Conservation (phyloP, 2,888 invertebrate species). For the Melinaea marsaeus region DNA sequence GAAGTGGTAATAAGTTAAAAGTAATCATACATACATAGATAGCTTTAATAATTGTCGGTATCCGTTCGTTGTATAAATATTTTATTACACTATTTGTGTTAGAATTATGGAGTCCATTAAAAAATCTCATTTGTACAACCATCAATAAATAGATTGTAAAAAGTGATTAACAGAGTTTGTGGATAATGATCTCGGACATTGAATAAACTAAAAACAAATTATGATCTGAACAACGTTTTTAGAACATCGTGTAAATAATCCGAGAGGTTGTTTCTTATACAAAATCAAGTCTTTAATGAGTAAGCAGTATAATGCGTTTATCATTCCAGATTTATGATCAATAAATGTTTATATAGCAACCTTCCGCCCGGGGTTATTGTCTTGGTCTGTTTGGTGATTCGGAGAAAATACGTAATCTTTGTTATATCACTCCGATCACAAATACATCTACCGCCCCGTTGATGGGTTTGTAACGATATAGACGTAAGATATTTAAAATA, state of each 20-base stretch:
- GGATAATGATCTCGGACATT: conserved; percentile 23
- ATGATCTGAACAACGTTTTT: conserved; percentile 41
- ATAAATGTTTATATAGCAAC: conserved; percentile 40
- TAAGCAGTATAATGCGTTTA: conserved; percentile 43
- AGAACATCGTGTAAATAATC: conserved; percentile 45
- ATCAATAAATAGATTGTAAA: conserved; percentile 25
- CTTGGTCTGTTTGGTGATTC: conserved; percentile 30
- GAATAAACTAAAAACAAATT: conserved; percentile 26
- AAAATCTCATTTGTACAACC: conserved; percentile 24
- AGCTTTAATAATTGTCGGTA: conserved; percentile 12
- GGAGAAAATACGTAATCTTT: conserved; percentile 26
- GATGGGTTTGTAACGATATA: too few species aligned
- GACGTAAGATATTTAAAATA: neutral
- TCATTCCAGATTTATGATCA: conserved; percentile 44
- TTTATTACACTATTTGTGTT: conserved; percentile 21
- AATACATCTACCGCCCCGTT: conserved; percentile 7
- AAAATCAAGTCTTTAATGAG: conserved; percentile 44
- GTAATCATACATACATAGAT: neutral
- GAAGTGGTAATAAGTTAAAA: conserved; percentile 6
- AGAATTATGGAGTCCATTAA: conserved; percentile 26
- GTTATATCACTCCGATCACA: conserved; percentile 23
- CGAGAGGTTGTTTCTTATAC: conserved; percentile 40
- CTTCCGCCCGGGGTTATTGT: conserved; percentile 30
- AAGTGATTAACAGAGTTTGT: conserved; percentile 21
- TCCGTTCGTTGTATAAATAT: conserved; percentile 16